phyloP scores from a whole-genome alignment of 2,888 invertebrate genomes.

The Cistogaster globosa region DNA sequence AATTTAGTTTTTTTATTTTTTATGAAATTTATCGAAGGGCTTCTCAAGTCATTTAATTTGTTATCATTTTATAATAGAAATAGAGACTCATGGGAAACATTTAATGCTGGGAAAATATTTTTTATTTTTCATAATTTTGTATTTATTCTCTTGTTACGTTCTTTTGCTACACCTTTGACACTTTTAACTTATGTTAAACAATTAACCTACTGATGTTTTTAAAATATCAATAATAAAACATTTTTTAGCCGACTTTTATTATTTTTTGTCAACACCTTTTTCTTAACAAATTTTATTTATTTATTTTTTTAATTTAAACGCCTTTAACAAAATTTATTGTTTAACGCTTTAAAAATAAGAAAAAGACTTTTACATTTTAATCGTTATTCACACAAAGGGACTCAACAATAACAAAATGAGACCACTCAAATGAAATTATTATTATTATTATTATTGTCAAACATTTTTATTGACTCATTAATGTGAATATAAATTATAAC shows the following conservation, averaged over 20 bases:
- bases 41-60: no score
- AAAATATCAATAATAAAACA: slow-evolving; percentile 12
- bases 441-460: slow-evolving; percentile 57
- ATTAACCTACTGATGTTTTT: slow-evolving; percentile 31
- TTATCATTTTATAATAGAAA: no score
- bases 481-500: background rate
- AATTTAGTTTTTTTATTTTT: no score
- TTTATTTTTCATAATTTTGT: no score
- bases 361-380: slow-evolving; percentile 5
- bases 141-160: no score
- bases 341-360: slow-evolving; percentile 33
- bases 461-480: slow-evolving; percentile 67
- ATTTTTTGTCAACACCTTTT: background rate
- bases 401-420: background rate
- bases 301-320: background rate
- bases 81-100: no score
- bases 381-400: background rate
- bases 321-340: slow-evolving; percentile 49
- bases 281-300: slow-evolving; percentile 11
- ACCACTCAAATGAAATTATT: slow-evolving; percentile 37
- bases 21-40: no score
- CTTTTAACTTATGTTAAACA: no score
- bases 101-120: no score
- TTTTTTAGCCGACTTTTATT: slow-evolving; percentile 48
- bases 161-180: no score